phyloP scores from a whole-genome alignment of 2,797 vertebrate genomes.

The Sitta carolinensis region DNA sequence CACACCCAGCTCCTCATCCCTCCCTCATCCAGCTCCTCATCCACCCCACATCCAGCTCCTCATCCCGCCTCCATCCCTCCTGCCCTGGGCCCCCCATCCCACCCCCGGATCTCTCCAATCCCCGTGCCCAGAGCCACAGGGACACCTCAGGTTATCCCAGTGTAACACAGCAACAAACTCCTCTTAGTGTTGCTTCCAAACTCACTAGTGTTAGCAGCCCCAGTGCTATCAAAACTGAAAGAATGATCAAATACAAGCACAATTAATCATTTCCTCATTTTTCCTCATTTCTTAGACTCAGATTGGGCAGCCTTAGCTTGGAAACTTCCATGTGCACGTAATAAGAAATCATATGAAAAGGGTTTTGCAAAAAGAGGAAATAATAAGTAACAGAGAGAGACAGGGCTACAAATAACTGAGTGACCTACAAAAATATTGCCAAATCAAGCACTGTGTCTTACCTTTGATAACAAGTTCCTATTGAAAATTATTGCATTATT shows the following conservation, averaged over 20 bases:
- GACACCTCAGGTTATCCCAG: background rate
- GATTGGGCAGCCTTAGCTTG: background rate
- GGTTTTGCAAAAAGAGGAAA: constrained; percentile 23
- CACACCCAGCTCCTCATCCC: too few relatives aligned
- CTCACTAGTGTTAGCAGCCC: background rate
- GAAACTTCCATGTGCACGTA: background rate
- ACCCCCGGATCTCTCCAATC: background rate
- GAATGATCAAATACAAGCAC: background rate
- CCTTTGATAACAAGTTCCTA: background rate
- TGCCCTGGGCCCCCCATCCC: too few relatives aligned
- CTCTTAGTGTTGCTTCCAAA: background rate
- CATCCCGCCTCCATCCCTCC: too few relatives aligned
- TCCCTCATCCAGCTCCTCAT: too few relatives aligned
- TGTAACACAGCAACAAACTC: background rate
- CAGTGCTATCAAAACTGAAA: background rate
- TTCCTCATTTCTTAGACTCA: background rate
- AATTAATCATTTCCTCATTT: constrained; percentile 22
- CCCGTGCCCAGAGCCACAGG: background rate
- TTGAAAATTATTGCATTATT: background rate
- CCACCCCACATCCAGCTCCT: too few relatives aligned
- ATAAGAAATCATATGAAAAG: background rate
- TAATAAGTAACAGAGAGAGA: background rate
- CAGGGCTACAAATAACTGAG: background rate
- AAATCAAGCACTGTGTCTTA: background rate
- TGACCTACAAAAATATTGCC: background rate